Conservation (phyloP, 2,797 vertebrate species). For the Harpagifer antarcticus region DNA sequence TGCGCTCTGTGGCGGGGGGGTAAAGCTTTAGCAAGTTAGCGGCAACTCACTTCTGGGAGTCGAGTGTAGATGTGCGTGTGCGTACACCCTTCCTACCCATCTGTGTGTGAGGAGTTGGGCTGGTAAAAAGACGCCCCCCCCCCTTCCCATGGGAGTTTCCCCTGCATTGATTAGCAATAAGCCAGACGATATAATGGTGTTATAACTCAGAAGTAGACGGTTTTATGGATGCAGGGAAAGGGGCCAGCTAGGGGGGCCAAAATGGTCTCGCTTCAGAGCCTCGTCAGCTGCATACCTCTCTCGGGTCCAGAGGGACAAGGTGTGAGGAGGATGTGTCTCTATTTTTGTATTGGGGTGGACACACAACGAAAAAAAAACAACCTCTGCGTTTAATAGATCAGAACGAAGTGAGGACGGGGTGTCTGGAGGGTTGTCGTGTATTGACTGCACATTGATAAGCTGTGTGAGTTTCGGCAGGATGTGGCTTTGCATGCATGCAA, state of each 20-base stretch:
- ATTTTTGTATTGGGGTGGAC: slow-evolving; percentile 35
- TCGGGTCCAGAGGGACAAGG: slow-evolving; percentile 36
- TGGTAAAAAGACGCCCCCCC: slow-evolving; percentile 31
- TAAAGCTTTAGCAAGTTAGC: slow-evolving; percentile 51
- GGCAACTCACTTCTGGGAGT: slow-evolving; percentile 27
- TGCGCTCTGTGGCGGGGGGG: slow-evolving; percentile 33
- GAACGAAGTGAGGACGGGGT: slow-evolving; percentile 35
- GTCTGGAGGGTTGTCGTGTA: slow-evolving; percentile 48
- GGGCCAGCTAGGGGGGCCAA: slow-evolving; percentile 49
- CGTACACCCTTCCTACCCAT: slow-evolving; percentile 20
- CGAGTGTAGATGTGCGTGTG: slow-evolving; percentile 48
- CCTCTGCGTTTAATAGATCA: slow-evolving; percentile 39
- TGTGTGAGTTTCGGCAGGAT: slow-evolving; percentile 70
- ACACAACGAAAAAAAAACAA: slow-evolving; percentile 9
- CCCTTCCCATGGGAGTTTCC: slow-evolving; percentile 64
- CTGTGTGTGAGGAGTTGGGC: slow-evolving; percentile 27
- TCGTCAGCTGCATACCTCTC: slow-evolving; percentile 52
- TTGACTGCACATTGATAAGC: slow-evolving; percentile 64
- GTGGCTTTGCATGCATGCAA: slow-evolving; percentile 70
- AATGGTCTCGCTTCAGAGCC: slow-evolving; percentile 53
- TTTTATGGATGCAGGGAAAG: slow-evolving; percentile 70
- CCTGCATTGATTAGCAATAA: slow-evolving; percentile 83
- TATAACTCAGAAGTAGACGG: slow-evolving; percentile 76
- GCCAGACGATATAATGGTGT: slow-evolving; percentile 76
- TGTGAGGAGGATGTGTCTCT: slow-evolving; percentile 43